Conservation (phyloP, 2,888 invertebrate species). For the Drosophila bunnanda region DNA sequence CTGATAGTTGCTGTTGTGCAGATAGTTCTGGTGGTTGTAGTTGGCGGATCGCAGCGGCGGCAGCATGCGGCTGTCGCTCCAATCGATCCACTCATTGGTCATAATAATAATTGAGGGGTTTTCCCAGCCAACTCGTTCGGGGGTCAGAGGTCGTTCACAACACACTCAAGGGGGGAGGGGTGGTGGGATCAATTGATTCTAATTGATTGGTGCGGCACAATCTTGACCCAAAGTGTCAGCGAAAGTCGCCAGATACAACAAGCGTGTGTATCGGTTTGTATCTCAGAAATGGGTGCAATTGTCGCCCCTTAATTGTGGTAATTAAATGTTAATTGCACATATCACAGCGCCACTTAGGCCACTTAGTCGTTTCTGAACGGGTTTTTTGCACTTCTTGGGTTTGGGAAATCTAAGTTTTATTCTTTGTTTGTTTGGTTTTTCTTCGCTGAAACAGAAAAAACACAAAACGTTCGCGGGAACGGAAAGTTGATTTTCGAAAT, state of each 20-base stretch:
- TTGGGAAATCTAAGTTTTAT: conserved; percentile 63
- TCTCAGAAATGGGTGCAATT: conserved; percentile 43
- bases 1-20: conserved; percentile 70
- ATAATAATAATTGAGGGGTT: conserved; percentile 81
- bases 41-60: conserved; percentile 81
- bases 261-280: conserved; percentile 48
- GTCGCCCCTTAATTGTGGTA: conserved; percentile 47
- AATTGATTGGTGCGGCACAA: conserved; percentile 76
- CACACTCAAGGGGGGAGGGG: conserved; percentile 17
- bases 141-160: conserved; percentile 72
- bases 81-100: conserved; percentile 85
- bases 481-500: conserved; percentile 55
- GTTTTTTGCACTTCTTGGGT: conserved; percentile 42
- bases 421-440: neutral
- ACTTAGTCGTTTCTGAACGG: conserved; percentile 39
- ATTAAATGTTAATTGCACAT: conserved; percentile 60
- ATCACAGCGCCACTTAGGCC: conserved; percentile 56
- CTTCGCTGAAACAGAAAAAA: conserved; percentile 12
- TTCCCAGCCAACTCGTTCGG: conserved; percentile 37
- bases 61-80: conserved; percentile 83
- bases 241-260: conserved; percentile 67
- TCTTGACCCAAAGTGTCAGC: conserved; percentile 79
- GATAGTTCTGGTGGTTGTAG: conserved; percentile 72
- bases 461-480: conserved; percentile 27
- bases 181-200: conserved; percentile 63